Base-by-base conservation (phyloP, 2,113 vertebrate species). In the Cyrtonyx montezumae region DNA sequence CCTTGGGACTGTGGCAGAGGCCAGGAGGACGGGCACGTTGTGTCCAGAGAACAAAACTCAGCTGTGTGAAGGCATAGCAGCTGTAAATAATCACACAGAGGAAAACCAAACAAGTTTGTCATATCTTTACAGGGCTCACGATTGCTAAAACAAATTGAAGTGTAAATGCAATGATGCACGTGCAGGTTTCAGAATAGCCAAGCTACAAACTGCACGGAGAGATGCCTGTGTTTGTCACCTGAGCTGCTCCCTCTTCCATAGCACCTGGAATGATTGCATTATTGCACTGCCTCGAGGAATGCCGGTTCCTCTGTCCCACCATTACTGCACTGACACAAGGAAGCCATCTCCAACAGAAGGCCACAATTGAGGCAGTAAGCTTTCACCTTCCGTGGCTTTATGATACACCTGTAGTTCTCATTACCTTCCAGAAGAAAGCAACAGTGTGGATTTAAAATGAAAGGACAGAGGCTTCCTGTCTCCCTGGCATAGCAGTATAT, bases 101-200 rank as follows among this genome's bases (percentile, higher is more conserved):
- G 56, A 76, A 79, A 76, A 37, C 17, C 30, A 56, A 88, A 28
- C 5, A 53, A 63, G 25, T 20, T 66, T 75, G 48, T 61, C 7
- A 9, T 79, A 36, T 15, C 70, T 36, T 26, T 36, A 81, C 75
- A 63, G 53, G 43, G 32, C 78, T 67, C 51, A 28, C 9, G 11
- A 79, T 36, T 9, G 19, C 43, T 85, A 22, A 75, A 78, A 43
- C 18, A 5, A 49, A 28, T 5, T 3, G 5, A 75, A 67, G 19
- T 0, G 4, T 28, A 65, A 11, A 4, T 2, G 1, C 22, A 19
- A 14, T 9, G 32, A 2, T n/a, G 14, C 13, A 45, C 43, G 40
- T 7, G 36, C 36, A 70, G 62, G 36, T 46, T 79, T 82, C 36
- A n/a, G 58, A 92, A 32, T 13, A 48, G 7, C 65, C 21, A 1